Conservation (phyloP, 2,797 vertebrate species). For the Holocentrus rufus region DNA sequence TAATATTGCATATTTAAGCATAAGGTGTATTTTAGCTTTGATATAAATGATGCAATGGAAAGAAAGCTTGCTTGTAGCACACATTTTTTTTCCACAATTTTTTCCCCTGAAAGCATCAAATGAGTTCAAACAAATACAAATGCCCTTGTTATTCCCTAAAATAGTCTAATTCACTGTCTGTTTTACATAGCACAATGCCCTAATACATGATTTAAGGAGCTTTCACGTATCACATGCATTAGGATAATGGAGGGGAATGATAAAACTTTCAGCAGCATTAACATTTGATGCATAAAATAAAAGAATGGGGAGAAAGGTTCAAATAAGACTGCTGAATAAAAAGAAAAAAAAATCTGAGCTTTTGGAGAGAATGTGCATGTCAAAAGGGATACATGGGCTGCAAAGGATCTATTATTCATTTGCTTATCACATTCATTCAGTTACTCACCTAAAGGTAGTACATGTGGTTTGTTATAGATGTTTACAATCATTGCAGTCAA, state of each 20-base stretch:
- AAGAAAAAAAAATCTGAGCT: constrained; percentile 54
- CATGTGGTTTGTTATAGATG: constrained; percentile 24
- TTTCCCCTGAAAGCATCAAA: constrained; percentile 43
- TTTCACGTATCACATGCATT: constrained; percentile 80
- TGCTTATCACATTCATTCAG: constrained; percentile 66
- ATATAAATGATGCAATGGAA: neutral
- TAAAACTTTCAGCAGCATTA: constrained; percentile 85
- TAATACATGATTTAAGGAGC: constrained; percentile 84
- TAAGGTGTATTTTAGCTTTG: neutral
- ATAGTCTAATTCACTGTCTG: constrained; percentile 72
- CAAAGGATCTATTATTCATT: constrained; percentile 75
- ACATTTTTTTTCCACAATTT: constrained; percentile 21
- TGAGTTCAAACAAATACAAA: constrained; percentile 67
- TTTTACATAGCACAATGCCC: constrained; percentile 80
- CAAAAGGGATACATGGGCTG: constrained; percentile 63
- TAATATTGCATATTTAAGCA: neutral
- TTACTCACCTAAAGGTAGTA: constrained; percentile 44
- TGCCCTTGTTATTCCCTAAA: constrained; percentile 59
- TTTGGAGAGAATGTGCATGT: constrained; percentile 66
- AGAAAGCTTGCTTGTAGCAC: neutral
- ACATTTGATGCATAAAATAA: constrained; percentile 84
- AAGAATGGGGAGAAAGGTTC: constrained; percentile 64
- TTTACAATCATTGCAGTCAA: constrained; percentile 23
- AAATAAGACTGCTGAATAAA: constrained; percentile 66
- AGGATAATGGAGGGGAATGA: constrained; percentile 80